Percentiles rank a stretch among this genome's conserved stretches.
phyloP scores from a whole-genome alignment of 2,113 vertebrate species.

The Phoxinus phoxinus region DNA sequence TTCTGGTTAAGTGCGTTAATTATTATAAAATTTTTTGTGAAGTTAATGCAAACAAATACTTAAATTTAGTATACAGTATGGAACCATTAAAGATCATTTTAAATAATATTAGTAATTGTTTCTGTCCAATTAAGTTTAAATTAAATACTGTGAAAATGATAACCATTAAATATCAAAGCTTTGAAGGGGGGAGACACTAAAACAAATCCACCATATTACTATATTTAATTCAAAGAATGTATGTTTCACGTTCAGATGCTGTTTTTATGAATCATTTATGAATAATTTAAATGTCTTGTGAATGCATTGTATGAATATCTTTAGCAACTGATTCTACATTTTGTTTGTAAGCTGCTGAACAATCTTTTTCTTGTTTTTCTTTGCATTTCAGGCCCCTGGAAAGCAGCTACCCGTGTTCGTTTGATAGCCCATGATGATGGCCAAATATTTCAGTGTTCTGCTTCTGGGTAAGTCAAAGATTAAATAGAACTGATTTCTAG shows the following conservation, averaged over 20 bases:
- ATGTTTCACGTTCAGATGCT: background rate
- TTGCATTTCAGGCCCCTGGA: slow-evolving; percentile 63
- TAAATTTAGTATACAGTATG: background rate
- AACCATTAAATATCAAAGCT: background rate
- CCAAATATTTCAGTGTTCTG: slow-evolving; percentile 63
- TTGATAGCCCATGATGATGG: slow-evolving; percentile 57
- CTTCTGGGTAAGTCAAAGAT: slow-evolving; percentile 70
- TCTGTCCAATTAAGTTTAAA: background rate
- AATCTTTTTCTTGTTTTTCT: slow-evolving; percentile 1
- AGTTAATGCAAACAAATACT: background rate
- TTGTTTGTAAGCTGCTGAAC: background rate
- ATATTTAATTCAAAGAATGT: background rate
- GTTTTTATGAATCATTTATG: background rate
- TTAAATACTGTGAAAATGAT: background rate
- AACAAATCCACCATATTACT: background rate
- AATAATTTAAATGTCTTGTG: background rate
- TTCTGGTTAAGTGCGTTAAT: background rate
- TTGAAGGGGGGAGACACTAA: too few relatives aligned
- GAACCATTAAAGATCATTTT: background rate
- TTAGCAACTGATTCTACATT: background rate
- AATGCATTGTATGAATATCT: background rate
- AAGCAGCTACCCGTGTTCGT: slow-evolving; percentile 46
- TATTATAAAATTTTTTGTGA: background rate
- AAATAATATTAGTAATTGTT: background rate
- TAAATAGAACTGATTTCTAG: background rate